Base-by-base conservation (phyloP, 1,140 invertebrate species). In the Bradynema listronoti region DNA sequence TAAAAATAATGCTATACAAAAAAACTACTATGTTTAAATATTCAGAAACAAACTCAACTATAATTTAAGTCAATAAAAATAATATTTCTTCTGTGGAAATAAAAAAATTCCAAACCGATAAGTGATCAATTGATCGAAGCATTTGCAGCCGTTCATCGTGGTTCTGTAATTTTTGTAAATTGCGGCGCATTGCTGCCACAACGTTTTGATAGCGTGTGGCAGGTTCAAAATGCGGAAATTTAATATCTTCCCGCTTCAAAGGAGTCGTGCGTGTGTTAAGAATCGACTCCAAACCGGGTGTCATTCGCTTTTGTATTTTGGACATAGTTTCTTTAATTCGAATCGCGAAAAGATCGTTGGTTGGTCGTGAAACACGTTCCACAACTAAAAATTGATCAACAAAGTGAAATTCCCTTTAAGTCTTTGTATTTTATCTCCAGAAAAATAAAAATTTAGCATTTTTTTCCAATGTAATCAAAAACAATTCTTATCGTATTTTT, bases 1-100 rank as follows among this genome's bases (percentile, higher is more conserved):
- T 71, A 60, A 14, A 66, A 65, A 45, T 66, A 66, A 14, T 57
- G 53, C 65, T 66, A 32, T 7, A 57, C 24, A 32, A 14, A 29
- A n/a, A 27, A 22, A 22, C 25, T n/a, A n/a, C n/a, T n/a, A n/a
- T 33, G 1, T 3, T 32, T 25, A 14, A 11, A 27, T n/a, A 58
- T 60, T 25, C 22, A 61, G 29, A 46, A 36, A 60, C 11, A 59
- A 41, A 16, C 16, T 29, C 36, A 39, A 39, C 19, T 11, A 39
- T 19, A 39, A 39, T 39, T 11, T 11, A 39, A 39, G 19, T 39
- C 11, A 39, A 19, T 39, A 39, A 39, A 19, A 39, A 39, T 19
- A 39, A 39, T 11, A 19, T 39, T 11, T 39, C 36, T 39, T 39
- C 36, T 39, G 11, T 39, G 36, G 19, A 39, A 39, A 39, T 39